phyloP scores from a whole-genome alignment of 2,797 vertebrate species.

The Sebastiscus tertius region DNA sequence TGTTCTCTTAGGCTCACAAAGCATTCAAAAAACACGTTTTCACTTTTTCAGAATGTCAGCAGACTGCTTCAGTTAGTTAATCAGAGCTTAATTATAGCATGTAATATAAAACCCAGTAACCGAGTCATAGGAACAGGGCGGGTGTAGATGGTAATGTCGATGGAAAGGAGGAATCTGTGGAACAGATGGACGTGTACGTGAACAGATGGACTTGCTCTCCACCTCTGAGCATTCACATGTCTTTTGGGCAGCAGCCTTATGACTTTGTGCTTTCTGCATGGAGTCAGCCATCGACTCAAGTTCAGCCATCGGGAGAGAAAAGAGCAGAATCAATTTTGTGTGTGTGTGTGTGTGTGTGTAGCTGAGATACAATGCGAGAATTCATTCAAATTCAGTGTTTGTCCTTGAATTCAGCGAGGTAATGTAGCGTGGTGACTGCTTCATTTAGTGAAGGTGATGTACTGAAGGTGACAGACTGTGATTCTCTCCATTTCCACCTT shows the following conservation, averaged over 20 bases:
- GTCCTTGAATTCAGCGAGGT: constrained; percentile 32
- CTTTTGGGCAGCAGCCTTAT: constrained; percentile 44
- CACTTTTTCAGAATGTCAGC: background rate
- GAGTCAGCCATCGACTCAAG: constrained; percentile 23
- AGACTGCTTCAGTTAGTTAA: background rate
- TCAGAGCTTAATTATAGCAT: background rate
- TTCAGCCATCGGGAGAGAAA: constrained; percentile 15
- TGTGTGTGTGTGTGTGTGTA: background rate
- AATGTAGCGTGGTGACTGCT: constrained; percentile 23
- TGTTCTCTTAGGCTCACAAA: background rate
- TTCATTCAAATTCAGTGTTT: constrained; percentile 34
- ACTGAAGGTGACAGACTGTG: constrained; percentile 13
- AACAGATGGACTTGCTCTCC: constrained; percentile 70
- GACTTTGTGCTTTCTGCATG: constrained; percentile 25
- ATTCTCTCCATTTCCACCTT: constrained; percentile 11
- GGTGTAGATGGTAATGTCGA: constrained; percentile 49
- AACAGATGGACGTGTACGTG: constrained; percentile 63
- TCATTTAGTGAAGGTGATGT: constrained; percentile 29
- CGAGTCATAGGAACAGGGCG: background rate
- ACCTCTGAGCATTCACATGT: constrained; percentile 58
- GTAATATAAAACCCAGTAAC: constrained; percentile 14
- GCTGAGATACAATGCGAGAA: background rate
- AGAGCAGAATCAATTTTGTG: constrained; percentile 17
- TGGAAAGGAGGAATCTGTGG: constrained; percentile 51
- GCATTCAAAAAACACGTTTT: background rate